A percentile compares a stretch with the other conserved stretches of the same genome.
Conservation (phyloP, 2,888 invertebrate genomes). For the Trileptium ribeirensis region DNA sequence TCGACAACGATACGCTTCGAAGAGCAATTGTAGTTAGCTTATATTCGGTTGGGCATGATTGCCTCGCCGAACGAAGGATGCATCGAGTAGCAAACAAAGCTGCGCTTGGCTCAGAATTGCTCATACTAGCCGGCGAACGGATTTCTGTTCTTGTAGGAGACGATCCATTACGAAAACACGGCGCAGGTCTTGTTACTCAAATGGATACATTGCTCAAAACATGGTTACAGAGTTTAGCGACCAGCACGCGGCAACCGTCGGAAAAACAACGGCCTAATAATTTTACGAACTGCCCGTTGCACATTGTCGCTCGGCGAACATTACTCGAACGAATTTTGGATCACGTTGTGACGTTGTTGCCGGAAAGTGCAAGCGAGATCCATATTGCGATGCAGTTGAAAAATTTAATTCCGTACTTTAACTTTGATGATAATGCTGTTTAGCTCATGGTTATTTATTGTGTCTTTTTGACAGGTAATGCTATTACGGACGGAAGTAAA, state of each 20-base stretch:
- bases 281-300: too few relatives aligned
- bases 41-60: neutral
- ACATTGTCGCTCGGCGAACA: neutral
- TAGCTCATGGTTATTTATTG: too few relatives aligned
- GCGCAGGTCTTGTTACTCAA: neutral
- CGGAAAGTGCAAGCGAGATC: neutral
- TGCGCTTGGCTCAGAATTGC: constrained; percentile 7
- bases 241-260: neutral
- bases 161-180: neutral
- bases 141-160: neutral
- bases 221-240: neutral
- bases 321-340: constrained; percentile 3
- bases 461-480: too few relatives aligned
- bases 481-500: too few relatives aligned
- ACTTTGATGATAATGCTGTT: neutral
- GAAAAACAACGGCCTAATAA: too few relatives aligned
- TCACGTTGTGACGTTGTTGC: neutral
- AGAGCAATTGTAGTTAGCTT: neutral
- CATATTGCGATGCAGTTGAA: neutral
- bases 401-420: neutral
- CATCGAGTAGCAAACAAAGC: neutral
- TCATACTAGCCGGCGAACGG: neutral
- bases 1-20: neutral
- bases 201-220: neutral
- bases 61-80: neutral